Percentiles rank a stretch among this genome's conserved stretches.
Evolutionary conservation across 2,113 vertebrate species (phyloP).

Genomic region (Xenus cinereus): DNA sequence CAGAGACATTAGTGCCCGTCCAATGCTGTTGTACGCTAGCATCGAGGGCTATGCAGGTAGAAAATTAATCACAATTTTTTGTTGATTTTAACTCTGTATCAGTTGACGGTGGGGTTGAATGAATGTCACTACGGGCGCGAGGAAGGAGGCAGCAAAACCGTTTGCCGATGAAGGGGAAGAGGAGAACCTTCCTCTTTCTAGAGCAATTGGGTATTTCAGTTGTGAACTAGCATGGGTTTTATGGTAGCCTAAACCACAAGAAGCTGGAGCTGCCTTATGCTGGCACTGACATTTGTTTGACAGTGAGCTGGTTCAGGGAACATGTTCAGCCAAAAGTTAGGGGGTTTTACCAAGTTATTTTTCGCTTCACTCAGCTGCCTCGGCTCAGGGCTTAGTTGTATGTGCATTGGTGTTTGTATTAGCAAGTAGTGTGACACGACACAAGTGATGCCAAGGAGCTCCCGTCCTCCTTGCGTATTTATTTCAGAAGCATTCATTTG

Average conservation of each 20-base stretch:
- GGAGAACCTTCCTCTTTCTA: neutral
- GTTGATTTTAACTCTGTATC: neutral
- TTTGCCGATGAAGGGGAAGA: neutral
- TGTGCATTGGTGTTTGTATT: neutral
- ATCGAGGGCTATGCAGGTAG: neutral
- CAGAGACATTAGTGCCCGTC: neutral
- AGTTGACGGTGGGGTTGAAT: neutral
- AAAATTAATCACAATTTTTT: neutral
- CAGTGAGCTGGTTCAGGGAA: neutral
- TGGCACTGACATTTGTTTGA: neutral
- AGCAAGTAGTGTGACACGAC: neutral
- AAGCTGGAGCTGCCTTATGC: neutral
- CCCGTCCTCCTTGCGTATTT: neutral
- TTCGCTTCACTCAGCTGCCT: neutral
- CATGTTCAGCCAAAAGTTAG: neutral
- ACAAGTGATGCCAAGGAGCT: neutral
- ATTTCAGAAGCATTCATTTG: neutral
- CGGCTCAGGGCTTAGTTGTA: neutral
- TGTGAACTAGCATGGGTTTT: neutral
- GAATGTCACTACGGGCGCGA: neutral
- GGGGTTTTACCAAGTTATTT: neutral
- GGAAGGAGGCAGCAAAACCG: neutral
- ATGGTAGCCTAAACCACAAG: neutral
- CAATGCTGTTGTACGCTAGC: accelerated
- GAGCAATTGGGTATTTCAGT: neutral